Percentiles rank a stretch among this genome's conserved stretches.
Conservation (phyloP, 1,140 invertebrate genomes). For the Cherax destructor region DNA sequence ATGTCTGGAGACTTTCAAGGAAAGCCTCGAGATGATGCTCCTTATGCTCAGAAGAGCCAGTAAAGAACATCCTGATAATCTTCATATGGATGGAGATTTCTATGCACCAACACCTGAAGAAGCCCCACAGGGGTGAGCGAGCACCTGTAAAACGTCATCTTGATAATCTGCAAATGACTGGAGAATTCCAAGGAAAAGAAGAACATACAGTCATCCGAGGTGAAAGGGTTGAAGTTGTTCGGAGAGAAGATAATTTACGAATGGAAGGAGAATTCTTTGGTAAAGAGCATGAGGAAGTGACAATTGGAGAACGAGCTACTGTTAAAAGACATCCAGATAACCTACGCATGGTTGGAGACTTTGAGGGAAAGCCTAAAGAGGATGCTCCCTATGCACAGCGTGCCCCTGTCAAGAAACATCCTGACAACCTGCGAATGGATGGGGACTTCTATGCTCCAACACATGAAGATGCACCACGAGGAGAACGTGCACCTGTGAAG, state of each 20-base stretch:
- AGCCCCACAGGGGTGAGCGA: conserved; percentile 73
- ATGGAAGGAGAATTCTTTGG: conserved; percentile 51
- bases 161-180: conserved; percentile 80
- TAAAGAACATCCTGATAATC: conserved; percentile 52
- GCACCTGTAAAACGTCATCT: conserved; percentile 75
- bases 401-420: conserved; percentile 44
- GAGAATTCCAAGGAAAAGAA: conserved; percentile 77
- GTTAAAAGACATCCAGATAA: conserved; percentile 77
- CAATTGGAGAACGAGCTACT: conserved; percentile 71
- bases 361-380: conserved; percentile 73
- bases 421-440: conserved; percentile 60
- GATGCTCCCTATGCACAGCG: conserved; percentile 43
- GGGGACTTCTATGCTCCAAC: conserved; percentile 49
- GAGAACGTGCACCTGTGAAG: neutral
- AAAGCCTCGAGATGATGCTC: conserved; percentile 44
- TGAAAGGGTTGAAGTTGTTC: conserved; percentile 76
- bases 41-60: conserved; percentile 30
- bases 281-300: conserved; percentile 69
- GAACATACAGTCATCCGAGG: conserved; percentile 75
- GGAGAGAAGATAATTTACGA: conserved; percentile 30
- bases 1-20: conserved; percentile 49
- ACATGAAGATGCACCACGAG: conserved; percentile 43
- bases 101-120: conserved; percentile 26
- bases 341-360: conserved; percentile 76
- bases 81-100: conserved; percentile 52